These are phyloP conservation scores for Malurus splendens DNA, from an alignment of 2,797 vertebrate species.

Conservation along the genomic window DNA sequence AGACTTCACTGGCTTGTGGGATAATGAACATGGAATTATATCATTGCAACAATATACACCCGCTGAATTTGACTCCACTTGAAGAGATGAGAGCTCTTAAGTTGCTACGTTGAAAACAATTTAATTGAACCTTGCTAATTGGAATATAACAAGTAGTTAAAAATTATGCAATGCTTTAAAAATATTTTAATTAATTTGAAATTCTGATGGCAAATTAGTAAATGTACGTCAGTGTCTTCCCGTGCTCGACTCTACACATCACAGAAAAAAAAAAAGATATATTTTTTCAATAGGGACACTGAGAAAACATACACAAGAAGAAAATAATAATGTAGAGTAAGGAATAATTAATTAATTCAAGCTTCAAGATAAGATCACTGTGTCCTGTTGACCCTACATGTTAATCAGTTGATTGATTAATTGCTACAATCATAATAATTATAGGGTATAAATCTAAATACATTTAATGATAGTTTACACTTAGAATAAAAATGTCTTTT, in stretches of 20 bases:
- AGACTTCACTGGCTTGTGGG: not conserved
- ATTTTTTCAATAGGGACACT: conserved; percentile 61
- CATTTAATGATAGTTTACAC: conserved; percentile 72
- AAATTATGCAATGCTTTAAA: conserved; percentile 63
- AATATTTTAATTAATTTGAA: conserved; percentile 68
- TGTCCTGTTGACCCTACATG: conserved; percentile 70
- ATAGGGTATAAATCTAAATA: conserved; percentile 70
- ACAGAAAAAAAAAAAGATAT: not conserved
- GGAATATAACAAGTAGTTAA: conserved; percentile 63
- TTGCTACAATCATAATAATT: conserved; percentile 80
- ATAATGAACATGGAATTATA: conserved; percentile 55
- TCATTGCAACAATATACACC: conserved; percentile 26
- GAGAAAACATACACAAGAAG: conserved; percentile 58
- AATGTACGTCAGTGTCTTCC: conserved; percentile 32
- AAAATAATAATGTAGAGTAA: conserved; percentile 72
- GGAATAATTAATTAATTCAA: conserved; percentile 77
- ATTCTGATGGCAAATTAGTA: conserved; percentile 65
- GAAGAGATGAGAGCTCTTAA: conserved; percentile 57
- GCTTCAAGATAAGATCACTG: conserved; percentile 70
- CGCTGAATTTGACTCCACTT: conserved; percentile 62
- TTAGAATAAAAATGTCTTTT: conserved; percentile 69
- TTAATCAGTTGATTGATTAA: conserved; percentile 81
- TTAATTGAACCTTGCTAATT: conserved; percentile 70
- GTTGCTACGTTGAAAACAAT: conserved; percentile 62
- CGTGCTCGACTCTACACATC: conserved; percentile 49